These are phyloP conservation scores for Aplocera efformata DNA, from an alignment of 2,888 invertebrate species.

Conservation along the genomic window DNA sequence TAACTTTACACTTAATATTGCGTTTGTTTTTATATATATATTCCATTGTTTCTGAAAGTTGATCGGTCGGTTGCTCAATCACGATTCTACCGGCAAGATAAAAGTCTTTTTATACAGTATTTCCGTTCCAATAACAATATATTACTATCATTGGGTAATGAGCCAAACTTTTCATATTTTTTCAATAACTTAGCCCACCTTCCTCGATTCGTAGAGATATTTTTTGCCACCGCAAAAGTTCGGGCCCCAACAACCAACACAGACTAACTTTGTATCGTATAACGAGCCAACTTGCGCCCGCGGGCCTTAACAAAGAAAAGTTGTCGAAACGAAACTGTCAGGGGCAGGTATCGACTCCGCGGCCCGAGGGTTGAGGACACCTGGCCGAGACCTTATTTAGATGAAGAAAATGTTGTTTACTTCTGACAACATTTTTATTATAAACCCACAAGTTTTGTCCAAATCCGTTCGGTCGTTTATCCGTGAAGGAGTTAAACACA, in stretches of 20 bases:
- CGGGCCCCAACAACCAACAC: slow-evolving; percentile 13
- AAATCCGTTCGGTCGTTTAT: too few relatives aligned
- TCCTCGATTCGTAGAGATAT: slow-evolving; percentile 11
- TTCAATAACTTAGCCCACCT: slow-evolving; percentile 18
- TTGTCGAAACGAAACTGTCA: slow-evolving; percentile 61
- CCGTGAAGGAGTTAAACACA: too few relatives aligned
- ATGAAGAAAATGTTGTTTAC: background rate
- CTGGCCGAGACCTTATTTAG: background rate
- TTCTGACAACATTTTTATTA: too few relatives aligned
- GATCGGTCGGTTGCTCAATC: too few relatives aligned
- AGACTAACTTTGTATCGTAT: slow-evolving; percentile 32
- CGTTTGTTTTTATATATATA: too few relatives aligned
- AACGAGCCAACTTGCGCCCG: slow-evolving; percentile 53
- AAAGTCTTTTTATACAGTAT: too few relatives aligned
- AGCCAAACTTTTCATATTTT: slow-evolving; percentile 2
- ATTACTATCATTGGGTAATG: background rate
- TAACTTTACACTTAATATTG: too few relatives aligned
- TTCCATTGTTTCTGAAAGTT: too few relatives aligned
- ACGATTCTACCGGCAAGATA: too few relatives aligned
- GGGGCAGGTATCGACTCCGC: slow-evolving; percentile 51
- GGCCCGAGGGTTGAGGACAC: slow-evolving; percentile 27
- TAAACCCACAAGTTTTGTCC: too few relatives aligned
- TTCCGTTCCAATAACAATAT: too few relatives aligned
- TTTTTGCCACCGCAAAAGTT: slow-evolving; percentile 26
- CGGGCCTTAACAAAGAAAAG: slow-evolving; percentile 60